These are phyloP conservation scores for Montipora capitata DNA, from an alignment of 92 coral and sea anemone species.

Conservation along the genomic window DNA sequence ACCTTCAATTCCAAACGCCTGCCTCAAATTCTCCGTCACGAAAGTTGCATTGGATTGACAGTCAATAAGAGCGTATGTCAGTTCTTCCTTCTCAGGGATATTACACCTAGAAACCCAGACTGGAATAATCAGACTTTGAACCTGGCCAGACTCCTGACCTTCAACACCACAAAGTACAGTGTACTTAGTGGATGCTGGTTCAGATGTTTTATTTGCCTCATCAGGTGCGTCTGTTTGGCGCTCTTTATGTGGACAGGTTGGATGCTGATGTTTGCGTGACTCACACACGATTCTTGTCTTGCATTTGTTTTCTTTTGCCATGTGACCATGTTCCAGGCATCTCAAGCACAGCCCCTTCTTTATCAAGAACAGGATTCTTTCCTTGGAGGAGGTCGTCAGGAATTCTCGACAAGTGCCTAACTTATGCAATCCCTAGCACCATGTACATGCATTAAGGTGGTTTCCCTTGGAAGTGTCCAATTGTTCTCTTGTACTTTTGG, in stretches of 20 bases:
- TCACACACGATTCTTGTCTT: slow-evolving; percentile 28
- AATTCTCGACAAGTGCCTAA: slow-evolving; percentile 36
- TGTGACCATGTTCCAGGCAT: slow-evolving; percentile 62
- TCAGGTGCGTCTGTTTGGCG: slow-evolving; percentile 24
- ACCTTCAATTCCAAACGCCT: slow-evolving; percentile 35
- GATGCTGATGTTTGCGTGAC: slow-evolving; percentile 55
- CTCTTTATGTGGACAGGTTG: slow-evolving; percentile 63
- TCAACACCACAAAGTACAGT: slow-evolving; percentile 38
- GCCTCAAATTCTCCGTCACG: slow-evolving; percentile 49
- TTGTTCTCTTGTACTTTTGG: slow-evolving; percentile 27
- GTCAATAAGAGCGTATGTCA: slow-evolving; percentile 66
- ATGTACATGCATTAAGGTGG: slow-evolving; percentile 11
- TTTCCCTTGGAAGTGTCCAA: slow-evolving; percentile 19
- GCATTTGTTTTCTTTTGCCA: slow-evolving; percentile 72
- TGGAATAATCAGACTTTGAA: slow-evolving; percentile 63
- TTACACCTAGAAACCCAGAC: slow-evolving; percentile 48
- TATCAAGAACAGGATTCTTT: slow-evolving; percentile 46
- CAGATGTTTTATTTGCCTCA: slow-evolving; percentile 5
- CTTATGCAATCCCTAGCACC: slow-evolving; percentile 30
- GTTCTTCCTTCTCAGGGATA: slow-evolving; percentile 4
- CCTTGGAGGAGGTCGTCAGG: slow-evolving; percentile 28
- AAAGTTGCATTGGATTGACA: slow-evolving; percentile 74
- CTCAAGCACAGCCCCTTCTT: slow-evolving; percentile 64
- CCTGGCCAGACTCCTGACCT: slow-evolving; percentile 63
- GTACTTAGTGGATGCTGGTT: slow-evolving; percentile 22